Evolutionary conservation across 2,113 vertebrate species (phyloP).

Genomic region (Amia ocellicauda): DNA sequence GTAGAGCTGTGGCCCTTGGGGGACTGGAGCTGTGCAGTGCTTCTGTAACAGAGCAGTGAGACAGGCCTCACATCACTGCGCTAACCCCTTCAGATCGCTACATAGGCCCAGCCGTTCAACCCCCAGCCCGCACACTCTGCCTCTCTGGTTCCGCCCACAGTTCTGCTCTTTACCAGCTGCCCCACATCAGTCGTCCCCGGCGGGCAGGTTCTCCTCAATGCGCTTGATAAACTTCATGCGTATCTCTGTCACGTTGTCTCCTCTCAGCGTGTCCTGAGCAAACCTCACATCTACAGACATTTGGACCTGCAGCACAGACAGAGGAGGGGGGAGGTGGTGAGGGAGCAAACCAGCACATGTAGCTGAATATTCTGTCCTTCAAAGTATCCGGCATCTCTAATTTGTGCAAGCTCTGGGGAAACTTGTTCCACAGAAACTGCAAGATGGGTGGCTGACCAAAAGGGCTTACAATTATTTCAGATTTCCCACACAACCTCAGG

Average conservation of each 20-base stretch:
- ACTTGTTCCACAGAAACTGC: too few species aligned
- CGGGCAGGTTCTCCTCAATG: constrained; percentile 96
- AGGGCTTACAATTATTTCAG: too few species aligned
- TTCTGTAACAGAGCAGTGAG: not conserved
- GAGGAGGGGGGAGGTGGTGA: too few species aligned
- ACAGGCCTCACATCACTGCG: not conserved
- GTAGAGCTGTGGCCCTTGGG: too few species aligned
- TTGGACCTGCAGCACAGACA: constrained; percentile 76
- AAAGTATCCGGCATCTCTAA: too few species aligned
- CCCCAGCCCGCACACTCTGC: constrained; percentile 1
- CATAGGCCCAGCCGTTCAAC: not conserved
- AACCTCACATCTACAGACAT: constrained; percentile 98
- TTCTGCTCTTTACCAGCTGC: not conserved
- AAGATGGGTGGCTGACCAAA: too few species aligned
- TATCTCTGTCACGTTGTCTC: constrained; percentile 93
- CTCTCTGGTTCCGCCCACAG: not conserved
- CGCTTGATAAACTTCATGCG: constrained; percentile 96
- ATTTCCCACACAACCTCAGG: too few species aligned
- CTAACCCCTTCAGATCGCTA: not conserved
- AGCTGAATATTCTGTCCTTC: too few species aligned
- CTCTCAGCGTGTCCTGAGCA: constrained; percentile 89
- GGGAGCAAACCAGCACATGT: too few species aligned
- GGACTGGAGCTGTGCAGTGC: too few species aligned
- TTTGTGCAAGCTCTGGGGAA: too few species aligned
- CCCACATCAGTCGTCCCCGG: constrained; percentile 84